Percentiles rank a stretch among this genome's conserved stretches.
These are phyloP conservation scores for Euborellia annulipes DNA, from an alignment of 1,140 invertebrate genomes.

Conservation along the genomic window DNA sequence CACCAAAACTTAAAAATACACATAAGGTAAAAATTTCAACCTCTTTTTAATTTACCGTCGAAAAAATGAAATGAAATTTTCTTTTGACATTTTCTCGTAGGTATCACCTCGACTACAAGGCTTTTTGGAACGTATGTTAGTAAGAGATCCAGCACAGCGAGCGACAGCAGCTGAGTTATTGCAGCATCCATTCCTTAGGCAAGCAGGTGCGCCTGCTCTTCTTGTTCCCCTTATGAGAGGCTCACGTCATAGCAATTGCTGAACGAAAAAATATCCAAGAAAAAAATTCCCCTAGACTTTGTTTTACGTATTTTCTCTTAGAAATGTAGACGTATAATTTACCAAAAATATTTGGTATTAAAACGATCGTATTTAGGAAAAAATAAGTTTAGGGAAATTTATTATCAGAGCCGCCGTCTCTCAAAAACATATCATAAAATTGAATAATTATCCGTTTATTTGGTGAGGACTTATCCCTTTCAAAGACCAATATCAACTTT, in stretches of 20 bases:
- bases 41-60: not conserved
- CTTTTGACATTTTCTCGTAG: slow-evolving; percentile 29
- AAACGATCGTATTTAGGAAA: no score
- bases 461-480: no score
- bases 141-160: slow-evolving; percentile 80
- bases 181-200: slow-evolving; percentile 83
- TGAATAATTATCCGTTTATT: no score
- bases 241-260: slow-evolving; percentile 42
- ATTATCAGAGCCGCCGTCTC: no score
- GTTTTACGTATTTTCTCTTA: no score
- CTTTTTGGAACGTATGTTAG: slow-evolving; percentile 87
- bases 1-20: slow-evolving; percentile 85
- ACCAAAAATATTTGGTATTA: no score
- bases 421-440: no score
- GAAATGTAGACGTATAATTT: no score
- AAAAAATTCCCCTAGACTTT: no score
- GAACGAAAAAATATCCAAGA: no score
- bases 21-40: slow-evolving; percentile 46
- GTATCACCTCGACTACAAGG: slow-evolving; percentile 74
- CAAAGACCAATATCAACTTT: no score
- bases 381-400: no score
- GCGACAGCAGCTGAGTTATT: slow-evolving; percentile 82
- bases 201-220: slow-evolving; percentile 79
- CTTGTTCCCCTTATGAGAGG: slow-evolving; percentile 82
- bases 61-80: not conserved